Conservation (phyloP, 2,797 vertebrate species). For the Pygocentrus nattereri region DNA sequence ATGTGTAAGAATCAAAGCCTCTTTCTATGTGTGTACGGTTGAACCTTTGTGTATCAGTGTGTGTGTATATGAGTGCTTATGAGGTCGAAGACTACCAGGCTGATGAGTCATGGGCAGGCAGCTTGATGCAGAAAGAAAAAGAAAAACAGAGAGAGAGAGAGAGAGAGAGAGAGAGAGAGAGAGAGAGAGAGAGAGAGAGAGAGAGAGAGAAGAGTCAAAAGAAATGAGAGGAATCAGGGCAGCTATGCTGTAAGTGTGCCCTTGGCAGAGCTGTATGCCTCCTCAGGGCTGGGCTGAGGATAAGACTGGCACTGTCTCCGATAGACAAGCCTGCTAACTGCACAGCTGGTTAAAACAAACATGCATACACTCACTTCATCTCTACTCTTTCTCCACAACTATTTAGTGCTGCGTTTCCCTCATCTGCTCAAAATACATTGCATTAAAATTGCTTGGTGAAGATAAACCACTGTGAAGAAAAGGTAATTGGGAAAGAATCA, state of each 20-base stretch:
- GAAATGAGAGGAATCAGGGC: slow-evolving; percentile 28
- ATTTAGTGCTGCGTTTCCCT: not conserved
- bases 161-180: slow-evolving; percentile 5
- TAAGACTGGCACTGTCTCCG: slow-evolving; percentile 4
- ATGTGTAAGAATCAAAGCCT: slow-evolving; percentile 47
- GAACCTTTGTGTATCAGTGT: slow-evolving; percentile 3
- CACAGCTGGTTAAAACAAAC: slow-evolving; percentile 23
- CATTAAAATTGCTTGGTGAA: not conserved
- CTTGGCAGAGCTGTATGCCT: slow-evolving; percentile 33
- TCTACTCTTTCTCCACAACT: not conserved
- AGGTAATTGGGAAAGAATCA: no score
- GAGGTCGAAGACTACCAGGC: slow-evolving; percentile 39
- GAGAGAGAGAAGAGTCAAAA: slow-evolving; percentile 4
- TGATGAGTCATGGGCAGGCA: slow-evolving; percentile 59
- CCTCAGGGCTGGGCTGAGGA: slow-evolving; percentile 18
- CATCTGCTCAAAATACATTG: not conserved
- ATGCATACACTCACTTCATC: not conserved
- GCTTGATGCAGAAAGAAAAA: slow-evolving; percentile 34
- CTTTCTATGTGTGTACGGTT: slow-evolving; percentile 36
- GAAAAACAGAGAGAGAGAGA: slow-evolving; percentile 13
- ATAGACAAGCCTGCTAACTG: slow-evolving; percentile 17
- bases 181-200: slow-evolving; percentile 23
- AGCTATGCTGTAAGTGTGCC: slow-evolving; percentile 32
- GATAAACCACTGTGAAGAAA: not conserved
- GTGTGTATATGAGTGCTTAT: slow-evolving; percentile 20